Evolutionary conservation across 1,140 invertebrate species (phyloP).

Genomic region (Carcinoscorpius rotundicauda): DNA sequence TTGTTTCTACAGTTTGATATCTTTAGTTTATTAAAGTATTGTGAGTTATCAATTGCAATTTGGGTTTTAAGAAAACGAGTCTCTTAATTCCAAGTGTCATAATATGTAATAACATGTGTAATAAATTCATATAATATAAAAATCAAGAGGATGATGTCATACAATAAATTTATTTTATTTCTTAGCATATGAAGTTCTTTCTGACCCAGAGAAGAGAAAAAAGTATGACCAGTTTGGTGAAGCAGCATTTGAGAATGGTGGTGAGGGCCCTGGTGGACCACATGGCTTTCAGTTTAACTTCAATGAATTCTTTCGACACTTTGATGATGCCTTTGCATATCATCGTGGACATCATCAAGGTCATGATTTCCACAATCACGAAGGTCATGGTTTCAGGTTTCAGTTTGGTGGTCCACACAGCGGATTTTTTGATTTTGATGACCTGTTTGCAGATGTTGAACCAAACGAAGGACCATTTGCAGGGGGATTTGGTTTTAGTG

Average conservation of each 20-base stretch:
- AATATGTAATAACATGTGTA: too few relatives aligned
- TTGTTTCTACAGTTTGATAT: too few relatives aligned
- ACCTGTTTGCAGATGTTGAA: slow-evolving; percentile 23
- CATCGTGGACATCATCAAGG: slow-evolving; percentile 9
- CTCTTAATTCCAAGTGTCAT: too few relatives aligned
- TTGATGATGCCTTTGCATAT: slow-evolving; percentile 24
- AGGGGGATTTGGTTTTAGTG: slow-evolving; percentile 6
- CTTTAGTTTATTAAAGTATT: too few relatives aligned
- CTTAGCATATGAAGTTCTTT: slow-evolving; percentile 34
- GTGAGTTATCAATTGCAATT: too few relatives aligned
- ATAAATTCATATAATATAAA: too few relatives aligned
- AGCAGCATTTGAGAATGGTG: slow-evolving; percentile 15
- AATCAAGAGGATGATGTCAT: neutral
- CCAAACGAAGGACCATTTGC: slow-evolving; percentile 9
- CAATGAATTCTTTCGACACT: slow-evolving; percentile 30
- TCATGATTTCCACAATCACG: slow-evolving; percentile 14
- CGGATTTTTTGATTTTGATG: slow-evolving; percentile 24
- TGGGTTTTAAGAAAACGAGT: too few relatives aligned
- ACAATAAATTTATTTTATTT: slow-evolving; percentile 10
- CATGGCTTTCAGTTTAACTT: slow-evolving; percentile 26
- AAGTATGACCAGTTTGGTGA: slow-evolving; percentile 32
- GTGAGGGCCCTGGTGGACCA: slow-evolving; percentile 8
- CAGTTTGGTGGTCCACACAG: slow-evolving; percentile 8
- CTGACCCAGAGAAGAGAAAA: slow-evolving; percentile 30
- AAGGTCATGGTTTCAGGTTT: slow-evolving; percentile 7